A percentile compares a stretch with the other conserved stretches of the same genome.
These are phyloP conservation scores for Mercenaria mercenaria DNA, from an alignment of 1,140 invertebrate genomes.

Conservation along the genomic window DNA sequence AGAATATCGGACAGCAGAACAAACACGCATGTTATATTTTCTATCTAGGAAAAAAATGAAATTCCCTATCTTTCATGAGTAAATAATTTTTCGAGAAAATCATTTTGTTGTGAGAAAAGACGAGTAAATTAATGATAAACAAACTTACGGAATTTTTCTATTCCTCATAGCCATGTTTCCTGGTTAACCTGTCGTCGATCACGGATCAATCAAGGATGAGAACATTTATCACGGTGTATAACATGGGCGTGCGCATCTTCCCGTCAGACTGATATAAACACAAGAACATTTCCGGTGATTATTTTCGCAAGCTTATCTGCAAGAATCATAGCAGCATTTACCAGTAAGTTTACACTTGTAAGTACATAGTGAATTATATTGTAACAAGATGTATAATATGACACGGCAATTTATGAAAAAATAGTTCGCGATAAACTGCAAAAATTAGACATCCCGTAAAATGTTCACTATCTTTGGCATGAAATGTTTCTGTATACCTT, in stretches of 20 bases:
- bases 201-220: not conserved
- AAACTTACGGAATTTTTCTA: slow-evolving; percentile 42
- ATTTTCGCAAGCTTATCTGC: not conserved
- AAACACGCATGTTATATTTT: no score
- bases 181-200: slow-evolving; percentile 19
- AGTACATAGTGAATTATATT: not conserved
- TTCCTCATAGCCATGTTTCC: slow-evolving; percentile 25
- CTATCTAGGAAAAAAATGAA: no score
- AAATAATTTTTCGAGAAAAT: no score
- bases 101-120: not conserved
- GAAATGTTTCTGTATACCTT: no score
- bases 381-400: not conserved
- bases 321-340: not conserved
- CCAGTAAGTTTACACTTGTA: not conserved
- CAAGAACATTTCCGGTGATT: not conserved
- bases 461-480: no score
- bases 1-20: no score
- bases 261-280: not conserved
- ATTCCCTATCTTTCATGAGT: no score
- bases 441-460: no score
- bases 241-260: not conserved
- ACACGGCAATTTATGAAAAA: not conserved
- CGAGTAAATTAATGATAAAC: not conserved
- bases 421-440: no score
- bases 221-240: not conserved